Base-by-base conservation (phyloP, 2,113 vertebrate species). In the Pantherophis guttatus region DNA sequence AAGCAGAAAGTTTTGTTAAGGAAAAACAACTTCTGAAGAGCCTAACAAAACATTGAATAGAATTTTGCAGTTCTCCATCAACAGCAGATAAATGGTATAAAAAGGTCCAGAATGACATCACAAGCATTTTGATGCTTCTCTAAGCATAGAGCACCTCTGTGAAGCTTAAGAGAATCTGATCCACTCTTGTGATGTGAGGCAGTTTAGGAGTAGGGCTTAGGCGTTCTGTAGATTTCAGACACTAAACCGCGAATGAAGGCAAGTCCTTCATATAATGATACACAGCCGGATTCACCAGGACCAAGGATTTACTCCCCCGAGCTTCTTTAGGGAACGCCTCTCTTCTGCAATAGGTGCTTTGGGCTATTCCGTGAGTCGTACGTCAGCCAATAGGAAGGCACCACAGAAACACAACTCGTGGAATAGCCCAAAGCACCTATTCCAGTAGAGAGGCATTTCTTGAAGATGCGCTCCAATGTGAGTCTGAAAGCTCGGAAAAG, bases 381-480 rank as follows among this genome's bases (percentile, higher is more conserved):
- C 15, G 65, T 70, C 12, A 70, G 65, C 65, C 12, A n/a, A 70
- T 5, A 15, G 12, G 1, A 33, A 70, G 29, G 29, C 5, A 1
- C 5, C 29, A 70, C 65, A 33, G 15, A 33, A 70, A 15, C 5
- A 0, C 65, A 33, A 33, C 29, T n/a, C 3, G 0, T 0, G 29
- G 65, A 70, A 7, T 70, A 15, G 65, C 29, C 29, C 29, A 13
- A 70, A 13, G 12, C 29, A 1, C 29, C 15, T 1, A n/a, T 15
- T 70, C 12, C 12, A n/a, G 26, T 29, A 12, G 39, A 44, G 39
- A 44, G 39, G 12, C 3, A 0, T n/a, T n/a, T 29, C n/a, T 7
- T 33, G 29, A n/a, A 70, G 62, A n/a, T 70, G 29, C 0, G 1
- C 62, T 15, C 62, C 29, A n/a, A 33, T 12, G 2, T n/a, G 29